Percentiles rank a stretch among this genome's conserved stretches.
phyloP scores from a whole-genome alignment of 2,113 vertebrate genomes.

The Xyrauchen texanus region DNA sequence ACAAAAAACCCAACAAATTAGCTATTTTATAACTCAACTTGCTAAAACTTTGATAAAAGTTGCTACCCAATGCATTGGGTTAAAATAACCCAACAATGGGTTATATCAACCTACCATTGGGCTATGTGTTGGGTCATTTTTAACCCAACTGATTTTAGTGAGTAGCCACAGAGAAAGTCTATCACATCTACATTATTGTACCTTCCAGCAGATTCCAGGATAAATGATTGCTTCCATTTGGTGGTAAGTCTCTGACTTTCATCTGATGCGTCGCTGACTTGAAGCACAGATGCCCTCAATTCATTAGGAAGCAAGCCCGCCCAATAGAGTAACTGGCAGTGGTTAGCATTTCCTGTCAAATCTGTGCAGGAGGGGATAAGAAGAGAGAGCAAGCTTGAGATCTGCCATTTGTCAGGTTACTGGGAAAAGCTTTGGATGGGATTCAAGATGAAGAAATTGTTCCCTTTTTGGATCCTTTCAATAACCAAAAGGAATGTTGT shows the following conservation, averaged over 20 bases:
- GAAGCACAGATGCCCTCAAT: slow-evolving; percentile 52
- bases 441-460: slow-evolving; percentile 36
- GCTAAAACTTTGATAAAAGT: too few relatives aligned
- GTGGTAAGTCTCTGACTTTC: slow-evolving; percentile 42
- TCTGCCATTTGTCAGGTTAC: slow-evolving; percentile 45
- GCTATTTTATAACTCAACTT: too few relatives aligned
- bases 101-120: too few relatives aligned
- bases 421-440: slow-evolving; percentile 26
- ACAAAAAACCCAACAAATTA: too few relatives aligned
- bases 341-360: slow-evolving; percentile 46
- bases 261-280: slow-evolving; percentile 48
- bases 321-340: slow-evolving; percentile 48
- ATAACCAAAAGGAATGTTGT: slow-evolving; percentile 8
- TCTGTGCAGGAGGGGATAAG: slow-evolving; percentile 43
- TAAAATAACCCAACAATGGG: too few relatives aligned
- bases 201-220: slow-evolving; percentile 47
- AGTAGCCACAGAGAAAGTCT: slow-evolving; percentile 19
- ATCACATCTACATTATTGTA: slow-evolving; percentile 48
- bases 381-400: slow-evolving; percentile 29
- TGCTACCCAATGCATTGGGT: too few relatives aligned
- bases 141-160: too few relatives aligned
- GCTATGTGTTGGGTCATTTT: too few relatives aligned
- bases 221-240: slow-evolving; percentile 48
- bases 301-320: slow-evolving; percentile 44
- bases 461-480: slow-evolving; percentile 2